Conservation (phyloP, 2,888 invertebrate species). For the Omphaloscelis lunosa region DNA sequence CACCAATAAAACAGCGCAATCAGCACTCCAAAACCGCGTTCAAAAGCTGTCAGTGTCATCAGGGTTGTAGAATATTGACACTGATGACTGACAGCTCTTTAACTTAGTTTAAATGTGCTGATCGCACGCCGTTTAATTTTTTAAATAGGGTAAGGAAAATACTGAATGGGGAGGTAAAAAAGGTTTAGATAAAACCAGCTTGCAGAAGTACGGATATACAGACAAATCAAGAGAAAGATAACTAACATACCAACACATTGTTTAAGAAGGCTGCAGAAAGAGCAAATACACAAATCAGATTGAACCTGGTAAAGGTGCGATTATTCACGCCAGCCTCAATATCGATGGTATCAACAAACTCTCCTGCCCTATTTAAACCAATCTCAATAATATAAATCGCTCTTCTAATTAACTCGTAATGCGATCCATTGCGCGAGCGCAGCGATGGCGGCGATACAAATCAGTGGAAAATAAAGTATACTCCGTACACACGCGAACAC, state of each 20-base stretch:
- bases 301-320: neutral
- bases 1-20: too few relatives aligned
- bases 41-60: too few relatives aligned
- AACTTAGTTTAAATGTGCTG: too few relatives aligned
- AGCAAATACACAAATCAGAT: constrained; percentile 30
- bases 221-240: neutral
- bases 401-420: constrained; percentile 65
- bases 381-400: constrained; percentile 63
- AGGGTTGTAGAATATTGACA: too few relatives aligned
- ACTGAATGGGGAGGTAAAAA: neutral
- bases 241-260: constrained; percentile 8
- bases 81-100: too few relatives aligned
- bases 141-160: neutral
- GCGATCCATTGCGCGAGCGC: constrained; percentile 59
- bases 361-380: constrained; percentile 46
- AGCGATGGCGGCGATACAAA: constrained; percentile 57
- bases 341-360: constrained; percentile 42
- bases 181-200: neutral
- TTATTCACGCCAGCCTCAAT: constrained; percentile 34
- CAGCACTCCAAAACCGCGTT: too few relatives aligned
- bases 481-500: constrained; percentile 61
- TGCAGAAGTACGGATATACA: neutral
- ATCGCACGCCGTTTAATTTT: too few relatives aligned
- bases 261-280: neutral
- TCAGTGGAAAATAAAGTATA: constrained; percentile 62